Evolutionary conservation across 2,888 invertebrate species (phyloP), one percentile per base, ranked within the genome.

Genomic region (Thereva nobilitata): DNA sequence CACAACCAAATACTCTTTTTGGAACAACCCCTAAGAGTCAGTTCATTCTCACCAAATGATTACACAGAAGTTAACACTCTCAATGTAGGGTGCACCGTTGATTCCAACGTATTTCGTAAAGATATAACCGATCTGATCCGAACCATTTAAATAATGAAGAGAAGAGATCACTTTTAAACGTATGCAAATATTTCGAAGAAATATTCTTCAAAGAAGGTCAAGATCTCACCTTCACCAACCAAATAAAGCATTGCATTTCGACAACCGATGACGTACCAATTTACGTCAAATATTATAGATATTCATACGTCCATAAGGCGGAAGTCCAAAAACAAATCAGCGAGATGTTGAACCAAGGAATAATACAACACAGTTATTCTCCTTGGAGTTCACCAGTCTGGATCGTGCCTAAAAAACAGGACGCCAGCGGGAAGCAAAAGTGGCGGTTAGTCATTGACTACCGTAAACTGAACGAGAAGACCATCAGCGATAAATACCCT

Each of bases 81-180:
- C 54, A 54, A 54, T 37, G 7, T 54, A 4, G 9, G 54, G 4
- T 9, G n/a, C 37, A 6, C 2, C 35, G 50, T 37, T 47, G n/a
- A n/a, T 56, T n/a, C n/a, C n/a, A n/a, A 10, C 10, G 9, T 8
- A 54, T 38, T 53, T 40, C 40, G 1, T n/a, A 10, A n/a, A n/a
- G n/a, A n/a, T n/a, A n/a, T n/a, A n/a, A n/a, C n/a, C n/a, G n/a
- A n/a, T n/a, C n/a, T n/a, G 40, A 69, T 35, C 44, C 40, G n/a
- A 47, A 70, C 7, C 74, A 74, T 52, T 56, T 73, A 50, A 74
- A 74, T 64, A 8, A 35, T 6, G 74, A 73, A 68, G 74, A 75
- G 70, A 68, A 68, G 67, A 35, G 45, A 23, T 38, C 55, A 52
- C 55, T 73, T 12, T 40, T 66, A 7, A 70, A 72, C 38, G 38